Conservation (phyloP, 2,888 invertebrate genomes). For the Smittia aterrima region DNA sequence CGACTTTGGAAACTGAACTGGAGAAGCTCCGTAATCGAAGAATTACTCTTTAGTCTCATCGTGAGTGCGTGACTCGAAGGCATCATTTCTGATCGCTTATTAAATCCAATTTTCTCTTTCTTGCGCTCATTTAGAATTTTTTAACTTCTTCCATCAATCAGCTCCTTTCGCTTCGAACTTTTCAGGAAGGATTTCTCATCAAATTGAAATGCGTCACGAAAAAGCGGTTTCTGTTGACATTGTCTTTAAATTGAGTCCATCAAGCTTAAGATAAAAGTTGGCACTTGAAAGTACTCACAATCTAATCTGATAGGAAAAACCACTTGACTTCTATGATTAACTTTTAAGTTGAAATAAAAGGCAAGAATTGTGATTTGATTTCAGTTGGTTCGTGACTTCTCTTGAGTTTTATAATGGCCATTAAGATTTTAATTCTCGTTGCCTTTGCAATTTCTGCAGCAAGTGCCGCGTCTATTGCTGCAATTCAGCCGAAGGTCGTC, state of each 20-base stretch:
- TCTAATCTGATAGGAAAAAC: too few species aligned
- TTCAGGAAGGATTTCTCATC: background rate
- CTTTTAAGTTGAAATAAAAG: too few species aligned
- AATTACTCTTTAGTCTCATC: conserved; percentile 51
- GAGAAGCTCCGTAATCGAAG: background rate
- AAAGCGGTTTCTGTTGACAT: too few species aligned
- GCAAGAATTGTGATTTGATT: too few species aligned
- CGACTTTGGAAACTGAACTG: background rate
- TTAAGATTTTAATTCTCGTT: background rate
- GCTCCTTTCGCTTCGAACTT: background rate
- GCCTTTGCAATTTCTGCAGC: background rate
- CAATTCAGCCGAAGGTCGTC: background rate
- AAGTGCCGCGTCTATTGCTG: background rate
- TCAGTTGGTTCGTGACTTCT: too few species aligned
- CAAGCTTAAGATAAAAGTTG: too few species aligned
- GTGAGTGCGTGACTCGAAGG: conserved; percentile 53
- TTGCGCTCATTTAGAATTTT: conserved; percentile 31
- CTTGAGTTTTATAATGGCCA: background rate
- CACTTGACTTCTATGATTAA: too few species aligned
- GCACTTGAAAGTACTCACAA: too few species aligned
- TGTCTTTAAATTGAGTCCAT: too few species aligned
- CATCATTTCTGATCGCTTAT: background rate
- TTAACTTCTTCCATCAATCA: conserved; percentile 18
- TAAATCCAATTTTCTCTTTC: conserved; percentile 2
- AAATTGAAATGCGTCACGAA: background rate